A percentile compares a stretch with the other conserved stretches of the same genome.
These are phyloP conservation scores for Apostichopus leukothele DNA, from an alignment of 53 echinoderm and acorn worm species.

Conservation along the genomic window DNA sequence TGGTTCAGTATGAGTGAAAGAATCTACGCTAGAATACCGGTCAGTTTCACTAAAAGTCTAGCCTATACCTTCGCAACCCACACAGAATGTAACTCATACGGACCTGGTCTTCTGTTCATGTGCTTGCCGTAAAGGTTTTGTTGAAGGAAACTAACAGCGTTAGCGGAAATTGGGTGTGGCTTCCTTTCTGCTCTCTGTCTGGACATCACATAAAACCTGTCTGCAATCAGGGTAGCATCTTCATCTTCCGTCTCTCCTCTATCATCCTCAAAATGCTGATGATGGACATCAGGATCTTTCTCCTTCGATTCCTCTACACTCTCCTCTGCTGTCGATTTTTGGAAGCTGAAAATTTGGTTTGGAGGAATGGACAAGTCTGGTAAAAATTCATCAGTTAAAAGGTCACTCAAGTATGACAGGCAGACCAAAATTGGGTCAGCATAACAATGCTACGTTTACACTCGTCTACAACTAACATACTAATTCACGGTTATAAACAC, in stretches of 20 bases:
- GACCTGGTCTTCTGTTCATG: conserved; percentile 28
- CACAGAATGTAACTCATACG: background rate
- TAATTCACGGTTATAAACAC: no score
- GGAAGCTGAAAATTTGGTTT: background rate
- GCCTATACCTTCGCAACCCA: background rate
- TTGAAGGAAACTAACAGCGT: conserved; percentile 12
- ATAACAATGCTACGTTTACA: no score
- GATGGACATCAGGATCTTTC: background rate
- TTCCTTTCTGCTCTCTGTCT: background rate
- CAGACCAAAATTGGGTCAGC: no score
- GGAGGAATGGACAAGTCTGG: no score
- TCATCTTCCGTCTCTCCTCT: background rate
- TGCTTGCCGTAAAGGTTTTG: conserved; percentile 12
- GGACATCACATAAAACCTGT: conserved; percentile 34
- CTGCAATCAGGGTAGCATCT: background rate
- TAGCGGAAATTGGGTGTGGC: background rate
- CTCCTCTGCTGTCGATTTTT: background rate
- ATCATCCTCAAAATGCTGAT: background rate
- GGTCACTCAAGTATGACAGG: no score
- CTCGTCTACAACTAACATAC: no score
- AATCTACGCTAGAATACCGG: no score
- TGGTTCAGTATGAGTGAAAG: no score
- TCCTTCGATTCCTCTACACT: background rate
- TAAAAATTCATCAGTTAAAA: no score
- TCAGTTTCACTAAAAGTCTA: no score